Conservation (phyloP, 2,888 invertebrate species). For the Calameuta filiformis region DNA sequence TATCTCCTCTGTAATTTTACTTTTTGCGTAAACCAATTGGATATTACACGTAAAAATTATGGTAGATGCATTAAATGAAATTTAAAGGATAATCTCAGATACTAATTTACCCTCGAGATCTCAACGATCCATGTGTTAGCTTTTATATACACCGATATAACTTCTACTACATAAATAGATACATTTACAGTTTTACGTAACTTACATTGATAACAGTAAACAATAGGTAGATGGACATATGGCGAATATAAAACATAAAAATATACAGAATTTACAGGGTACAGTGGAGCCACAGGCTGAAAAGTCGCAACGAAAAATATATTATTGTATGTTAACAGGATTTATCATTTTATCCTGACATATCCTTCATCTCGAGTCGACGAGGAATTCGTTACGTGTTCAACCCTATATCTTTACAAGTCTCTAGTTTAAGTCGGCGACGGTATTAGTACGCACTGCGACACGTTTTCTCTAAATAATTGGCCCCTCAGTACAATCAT, state of each 20-base stretch:
- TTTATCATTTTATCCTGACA: constrained; percentile 10
- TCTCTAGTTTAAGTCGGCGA: constrained; percentile 18
- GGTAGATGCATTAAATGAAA: too few species aligned
- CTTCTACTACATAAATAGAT: constrained; percentile 46
- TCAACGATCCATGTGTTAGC: background rate
- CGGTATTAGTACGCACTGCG: constrained; percentile 20
- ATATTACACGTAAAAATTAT: too few species aligned
- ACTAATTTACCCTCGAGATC: background rate
- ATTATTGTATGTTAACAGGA: constrained; percentile 10
- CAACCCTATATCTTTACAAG: constrained; percentile 26
- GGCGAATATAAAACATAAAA: constrained; percentile 50
- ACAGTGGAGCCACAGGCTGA: constrained; percentile 36
- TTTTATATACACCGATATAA: constrained; percentile 50
- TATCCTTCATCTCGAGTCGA: background rate
- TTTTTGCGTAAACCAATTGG: too few species aligned
- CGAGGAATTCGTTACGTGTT: background rate
- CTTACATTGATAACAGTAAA: constrained; percentile 6
- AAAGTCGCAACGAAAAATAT: constrained; percentile 35
- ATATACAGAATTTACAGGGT: constrained; percentile 54
- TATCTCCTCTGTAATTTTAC: too few species aligned
- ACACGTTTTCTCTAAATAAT: constrained; percentile 27
- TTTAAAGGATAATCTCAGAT: background rate
- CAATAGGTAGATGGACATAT: constrained; percentile 18
- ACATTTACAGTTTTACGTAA: constrained; percentile 38
- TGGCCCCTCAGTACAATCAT: constrained; percentile 41